Conservation (phyloP, 2,113 vertebrate genomes). For the Gallinago media region DNA sequence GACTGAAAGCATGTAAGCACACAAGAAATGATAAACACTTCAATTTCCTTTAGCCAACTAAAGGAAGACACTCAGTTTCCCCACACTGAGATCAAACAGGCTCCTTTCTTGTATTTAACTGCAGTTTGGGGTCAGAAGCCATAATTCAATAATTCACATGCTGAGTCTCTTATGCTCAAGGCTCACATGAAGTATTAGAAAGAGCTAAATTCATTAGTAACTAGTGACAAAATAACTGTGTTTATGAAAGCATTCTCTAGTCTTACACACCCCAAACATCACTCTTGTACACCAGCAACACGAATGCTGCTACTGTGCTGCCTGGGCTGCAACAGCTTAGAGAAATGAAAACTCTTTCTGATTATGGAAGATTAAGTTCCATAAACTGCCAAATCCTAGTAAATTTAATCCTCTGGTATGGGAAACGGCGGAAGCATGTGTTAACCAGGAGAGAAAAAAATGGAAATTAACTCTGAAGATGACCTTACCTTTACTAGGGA, state of each 20-base stretch:
- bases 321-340: neutral
- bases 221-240: neutral
- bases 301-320: neutral
- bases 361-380: neutral
- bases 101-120: neutral
- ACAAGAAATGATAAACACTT: neutral
- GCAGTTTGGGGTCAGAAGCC: neutral
- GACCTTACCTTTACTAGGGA: neutral
- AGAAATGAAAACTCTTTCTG: neutral
- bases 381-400: neutral
- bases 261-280: neutral
- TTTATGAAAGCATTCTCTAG: neutral
- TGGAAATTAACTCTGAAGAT: neutral
- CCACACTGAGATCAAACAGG: neutral
- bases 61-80: neutral
- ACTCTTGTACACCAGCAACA: neutral
- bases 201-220: neutral
- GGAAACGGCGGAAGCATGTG: neutral
- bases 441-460: neutral
- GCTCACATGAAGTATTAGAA: neutral
- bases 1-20: neutral
- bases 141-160: neutral
- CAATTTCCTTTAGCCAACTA: neutral
- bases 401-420: neutral
- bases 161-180: neutral